phyloP scores from a whole-genome alignment of 1,140 invertebrate species.

The Matsumurasca onukii region DNA sequence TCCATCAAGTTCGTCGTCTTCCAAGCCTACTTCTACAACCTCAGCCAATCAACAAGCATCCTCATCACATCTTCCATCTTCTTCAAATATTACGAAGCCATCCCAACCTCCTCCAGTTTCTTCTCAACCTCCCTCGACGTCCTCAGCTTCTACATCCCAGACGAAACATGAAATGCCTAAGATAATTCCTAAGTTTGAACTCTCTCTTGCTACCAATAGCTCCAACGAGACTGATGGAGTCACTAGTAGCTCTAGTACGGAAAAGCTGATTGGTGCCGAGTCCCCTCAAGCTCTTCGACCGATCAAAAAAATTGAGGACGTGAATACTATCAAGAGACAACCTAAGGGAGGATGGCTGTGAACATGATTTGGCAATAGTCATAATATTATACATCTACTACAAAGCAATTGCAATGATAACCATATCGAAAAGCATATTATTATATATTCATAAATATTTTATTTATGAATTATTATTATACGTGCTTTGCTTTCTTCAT shows the following conservation, averaged over 20 bases:
- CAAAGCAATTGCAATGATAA: neutral
- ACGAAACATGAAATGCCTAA: too few relatives aligned
- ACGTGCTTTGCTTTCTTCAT: too few relatives aligned
- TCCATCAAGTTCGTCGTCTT: neutral
- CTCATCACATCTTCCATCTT: conserved; percentile 5
- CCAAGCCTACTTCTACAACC: neutral
- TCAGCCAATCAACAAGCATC: neutral
- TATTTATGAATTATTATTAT: too few relatives aligned
- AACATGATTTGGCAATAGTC: conserved; percentile 26
- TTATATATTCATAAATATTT: too few relatives aligned
- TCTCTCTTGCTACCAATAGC: conserved; percentile 27
- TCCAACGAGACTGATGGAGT: conserved; percentile 3
- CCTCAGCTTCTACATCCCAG: too few relatives aligned
- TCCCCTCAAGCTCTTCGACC: conserved; percentile 47
- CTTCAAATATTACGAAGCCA: too few relatives aligned
- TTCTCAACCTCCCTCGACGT: neutral
- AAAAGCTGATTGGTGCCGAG: conserved; percentile 49
- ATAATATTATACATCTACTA: neutral
- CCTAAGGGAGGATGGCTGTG: conserved; percentile 57
- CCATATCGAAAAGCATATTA: neutral
- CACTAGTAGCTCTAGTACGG: conserved; percentile 47
- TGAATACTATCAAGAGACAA: conserved; percentile 52
- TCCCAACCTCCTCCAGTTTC: neutral
- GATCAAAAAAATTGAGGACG: conserved; percentile 50
- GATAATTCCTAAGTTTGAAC: conserved; percentile 17